Percentiles rank a stretch among this genome's conserved stretches.
These are phyloP conservation scores for Orius laevigatus DNA, from an alignment of 1,140 invertebrate genomes.

Conservation along the genomic window DNA sequence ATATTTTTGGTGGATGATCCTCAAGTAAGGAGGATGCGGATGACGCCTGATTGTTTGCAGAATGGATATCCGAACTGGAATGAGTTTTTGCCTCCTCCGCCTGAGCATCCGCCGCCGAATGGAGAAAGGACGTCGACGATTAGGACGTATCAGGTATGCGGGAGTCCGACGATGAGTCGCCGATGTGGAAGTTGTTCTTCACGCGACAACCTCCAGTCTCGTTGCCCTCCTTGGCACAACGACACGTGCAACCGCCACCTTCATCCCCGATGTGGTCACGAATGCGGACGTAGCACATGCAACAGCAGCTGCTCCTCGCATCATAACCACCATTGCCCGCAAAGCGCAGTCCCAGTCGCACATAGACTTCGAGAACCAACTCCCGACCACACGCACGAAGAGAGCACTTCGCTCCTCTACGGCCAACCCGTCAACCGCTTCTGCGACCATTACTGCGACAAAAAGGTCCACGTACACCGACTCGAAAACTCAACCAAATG, in stretches of 20 bases:
- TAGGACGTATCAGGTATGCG: slow-evolving; percentile 12
- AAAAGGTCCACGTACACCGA: neutral
- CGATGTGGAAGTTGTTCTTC: slow-evolving; percentile 12
- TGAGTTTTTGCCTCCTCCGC: slow-evolving; percentile 60
- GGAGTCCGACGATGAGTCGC: slow-evolving; percentile 11
- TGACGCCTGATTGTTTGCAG: slow-evolving; percentile 10
- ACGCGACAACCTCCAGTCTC: neutral
- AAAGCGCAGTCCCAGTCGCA: neutral
- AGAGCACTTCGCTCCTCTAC: slow-evolving; percentile 14
- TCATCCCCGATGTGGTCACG: slow-evolving; percentile 10
- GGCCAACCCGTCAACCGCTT: slow-evolving; percentile 15
- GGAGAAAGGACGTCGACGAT: slow-evolving; percentile 3
- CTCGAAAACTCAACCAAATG: neutral
- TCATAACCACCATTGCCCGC: slow-evolving; percentile 8
- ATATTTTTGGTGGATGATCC: slow-evolving; percentile 9
- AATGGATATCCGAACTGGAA: slow-evolving; percentile 48
- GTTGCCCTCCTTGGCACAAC: slow-evolving; percentile 12
- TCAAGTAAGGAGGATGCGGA: slow-evolving; percentile 10
- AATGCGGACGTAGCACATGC: slow-evolving; percentile 12
- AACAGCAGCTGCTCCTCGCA: slow-evolving; percentile 13
- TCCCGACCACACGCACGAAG: slow-evolving; percentile 14
- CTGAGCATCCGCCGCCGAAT: slow-evolving; percentile 55
- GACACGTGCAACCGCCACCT: slow-evolving; percentile 10
- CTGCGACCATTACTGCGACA: neutral
- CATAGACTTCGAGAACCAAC: slow-evolving; percentile 8